Evolutionary conservation across 2,113 vertebrate species (phyloP), one percentile per base, ranked within the genome.

Genomic region (Bubo bubo): DNA sequence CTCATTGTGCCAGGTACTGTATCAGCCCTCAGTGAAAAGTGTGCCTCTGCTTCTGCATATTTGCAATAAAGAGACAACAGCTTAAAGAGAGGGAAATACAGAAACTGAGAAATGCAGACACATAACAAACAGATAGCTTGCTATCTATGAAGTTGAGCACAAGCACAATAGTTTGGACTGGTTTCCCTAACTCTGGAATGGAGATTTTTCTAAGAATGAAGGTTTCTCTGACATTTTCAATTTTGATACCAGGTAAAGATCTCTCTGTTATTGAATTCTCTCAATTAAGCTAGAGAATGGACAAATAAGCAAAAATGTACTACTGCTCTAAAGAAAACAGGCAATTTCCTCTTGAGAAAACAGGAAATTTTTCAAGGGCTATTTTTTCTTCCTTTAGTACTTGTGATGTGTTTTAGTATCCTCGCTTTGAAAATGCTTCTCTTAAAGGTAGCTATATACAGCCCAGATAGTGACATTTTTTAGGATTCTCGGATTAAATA

Each of bases 261-360:
- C 32, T 43, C 14, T 59, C 14, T 41, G 41, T 39, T 94, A 55
- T 63, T 62, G 74, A 88, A 87, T 71, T 49, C 34, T 66, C 47
- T 62, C 8, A 0, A 41, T 88, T 62, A 67, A 76, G 6, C 34
- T 59, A 45, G 28, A 66, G 67, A 76, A 91, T 37, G 18, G 39
- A 82, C 26, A 91, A 91, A 95, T 82, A 83, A 95, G 45, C 45
- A 93, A 72, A 92, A 94, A 68, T 16, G 35, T 64, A 41, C 71
- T 50, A 24, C 11, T 79, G 58, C 28, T 71, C 37, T 88, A 75
- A 95, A 86, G 81, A 95, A 84, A 95, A 60, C 58, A 95, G 86
- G 34, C 77, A 77, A 91, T 95, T 96, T 95, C 87, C 84, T 90
- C 74, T 95, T 13, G 50, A 93, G 74, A 81, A 96, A 94, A 91